Conservation (phyloP, 2,113 vertebrate genomes). For the Pygoscelis antarcticus region DNA sequence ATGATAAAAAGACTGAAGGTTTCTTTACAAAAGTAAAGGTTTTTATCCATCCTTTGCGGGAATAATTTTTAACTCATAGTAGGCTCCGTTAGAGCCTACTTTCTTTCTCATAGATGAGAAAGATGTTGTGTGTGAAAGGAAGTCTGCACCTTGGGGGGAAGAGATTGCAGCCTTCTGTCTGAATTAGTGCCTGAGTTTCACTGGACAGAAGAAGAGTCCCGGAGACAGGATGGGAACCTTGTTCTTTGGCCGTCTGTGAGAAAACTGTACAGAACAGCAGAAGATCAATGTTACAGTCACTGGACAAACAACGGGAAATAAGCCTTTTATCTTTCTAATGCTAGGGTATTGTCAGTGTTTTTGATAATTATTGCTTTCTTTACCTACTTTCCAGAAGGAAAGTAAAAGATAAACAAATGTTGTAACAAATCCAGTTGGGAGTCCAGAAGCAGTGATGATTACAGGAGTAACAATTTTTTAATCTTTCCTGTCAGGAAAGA, state of each 20-base stretch:
- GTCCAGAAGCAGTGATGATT: background rate
- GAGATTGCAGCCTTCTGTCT: background rate
- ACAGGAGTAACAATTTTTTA: background rate
- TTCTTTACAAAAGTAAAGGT: background rate
- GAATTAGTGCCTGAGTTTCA: background rate
- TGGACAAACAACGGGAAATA: background rate
- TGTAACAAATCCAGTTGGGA: background rate
- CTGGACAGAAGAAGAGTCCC: background rate
- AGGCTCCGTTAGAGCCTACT: no score
- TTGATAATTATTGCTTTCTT: background rate
- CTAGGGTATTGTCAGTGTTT: fast-evolving
- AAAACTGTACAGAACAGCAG: background rate
- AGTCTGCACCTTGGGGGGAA: background rate
- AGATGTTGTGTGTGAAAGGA: background rate
- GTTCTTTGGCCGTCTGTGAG: background rate
- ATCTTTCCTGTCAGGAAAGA: background rate
- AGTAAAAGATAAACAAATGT: background rate
- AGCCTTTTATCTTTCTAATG: background rate
- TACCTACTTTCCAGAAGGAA: background rate
- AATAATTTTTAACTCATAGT: background rate
- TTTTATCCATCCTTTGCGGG: background rate
- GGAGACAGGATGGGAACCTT: background rate
- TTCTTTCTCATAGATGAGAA: background rate
- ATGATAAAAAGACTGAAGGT: background rate
- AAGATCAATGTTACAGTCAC: background rate